These are phyloP conservation scores for Sinohyriopsis cumingii DNA, from an alignment of 2,888 invertebrate genomes.

Conservation along the genomic window DNA sequence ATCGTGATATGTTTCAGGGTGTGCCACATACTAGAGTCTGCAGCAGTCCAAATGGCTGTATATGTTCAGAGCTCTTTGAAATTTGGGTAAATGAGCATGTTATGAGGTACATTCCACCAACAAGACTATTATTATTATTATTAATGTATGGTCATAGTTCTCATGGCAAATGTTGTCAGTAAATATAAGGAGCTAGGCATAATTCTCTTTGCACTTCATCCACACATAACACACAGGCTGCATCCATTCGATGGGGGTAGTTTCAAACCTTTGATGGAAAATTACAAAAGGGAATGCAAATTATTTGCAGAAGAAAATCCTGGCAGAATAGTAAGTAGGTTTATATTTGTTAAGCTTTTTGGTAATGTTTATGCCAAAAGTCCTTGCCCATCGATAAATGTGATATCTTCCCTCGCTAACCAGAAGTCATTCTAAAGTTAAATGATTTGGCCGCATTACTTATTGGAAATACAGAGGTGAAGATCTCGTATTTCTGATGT, in stretches of 20 bases:
- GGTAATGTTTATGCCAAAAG: too few species aligned
- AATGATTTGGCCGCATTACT: too few species aligned
- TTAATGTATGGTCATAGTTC: constrained; percentile 66
- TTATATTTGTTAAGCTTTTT: too few species aligned
- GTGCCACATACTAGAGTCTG: constrained; percentile 55
- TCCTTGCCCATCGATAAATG: too few species aligned
- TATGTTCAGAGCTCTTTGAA: constrained; percentile 32
- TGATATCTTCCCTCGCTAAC: too few species aligned
- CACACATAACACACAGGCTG: constrained; percentile 61
- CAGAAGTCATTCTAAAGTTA: too few species aligned
- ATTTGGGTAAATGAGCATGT: constrained; percentile 65
- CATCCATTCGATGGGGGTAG: constrained; percentile 41
- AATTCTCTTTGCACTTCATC: constrained; percentile 63
- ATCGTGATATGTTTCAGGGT: constrained; percentile 49
- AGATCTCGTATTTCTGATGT: too few species aligned
- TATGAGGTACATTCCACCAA: constrained; percentile 29
- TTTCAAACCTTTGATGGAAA: constrained; percentile 33
- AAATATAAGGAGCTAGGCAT: constrained; percentile 59
- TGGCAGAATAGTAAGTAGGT: too few species aligned
- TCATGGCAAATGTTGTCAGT: constrained; percentile 55
- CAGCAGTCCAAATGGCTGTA: constrained; percentile 58
- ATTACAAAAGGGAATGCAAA: constrained; percentile 1
- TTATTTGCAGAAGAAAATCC: too few species aligned
- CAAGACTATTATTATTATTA: constrained; percentile 33
- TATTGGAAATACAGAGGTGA: too few species aligned